phyloP scores from a whole-genome alignment of 2,113 vertebrate species.

The Irena cyanogastra region DNA sequence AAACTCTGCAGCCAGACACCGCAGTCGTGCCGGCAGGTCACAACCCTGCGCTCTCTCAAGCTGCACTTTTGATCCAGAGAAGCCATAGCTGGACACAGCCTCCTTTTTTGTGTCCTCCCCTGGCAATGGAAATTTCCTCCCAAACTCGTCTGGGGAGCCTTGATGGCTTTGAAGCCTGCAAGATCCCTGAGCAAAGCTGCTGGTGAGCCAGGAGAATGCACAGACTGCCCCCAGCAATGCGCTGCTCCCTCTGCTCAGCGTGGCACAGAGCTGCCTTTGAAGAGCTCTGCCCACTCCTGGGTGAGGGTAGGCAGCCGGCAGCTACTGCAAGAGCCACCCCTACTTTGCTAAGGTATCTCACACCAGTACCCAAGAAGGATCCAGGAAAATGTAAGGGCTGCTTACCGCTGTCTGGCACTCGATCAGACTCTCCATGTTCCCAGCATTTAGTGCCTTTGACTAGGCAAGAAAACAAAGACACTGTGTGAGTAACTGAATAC shows the following conservation, averaged over 20 bases:
- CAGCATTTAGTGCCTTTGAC: constrained; percentile 86
- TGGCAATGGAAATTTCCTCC: neutral
- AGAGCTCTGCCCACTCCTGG: accelerated
- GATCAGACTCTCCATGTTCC: constrained; percentile 81
- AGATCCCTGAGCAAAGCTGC: neutral
- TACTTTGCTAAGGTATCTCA: neutral
- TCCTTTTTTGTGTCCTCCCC: neutral
- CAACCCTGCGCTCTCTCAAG: neutral
- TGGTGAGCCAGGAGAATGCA: accelerated
- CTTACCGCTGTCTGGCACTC: constrained; percentile 81
- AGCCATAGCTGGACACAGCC: accelerated
- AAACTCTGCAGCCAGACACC: neutral
- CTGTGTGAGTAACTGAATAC: neutral
- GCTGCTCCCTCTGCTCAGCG: neutral
- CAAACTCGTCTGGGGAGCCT: neutral
- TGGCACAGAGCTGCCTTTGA: neutral
- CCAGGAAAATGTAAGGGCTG: neutral
- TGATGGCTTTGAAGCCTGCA: neutral
- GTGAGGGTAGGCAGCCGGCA: neutral
- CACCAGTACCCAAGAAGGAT: neutral
- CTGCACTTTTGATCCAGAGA: neutral
- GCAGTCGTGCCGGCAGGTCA: neutral
- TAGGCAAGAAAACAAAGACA: constrained; percentile 53
- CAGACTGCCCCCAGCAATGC: neutral
- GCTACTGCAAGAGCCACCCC: neutral